phyloP scores from a whole-genome alignment of 2,113 vertebrate genomes.

The Columba janthina region DNA sequence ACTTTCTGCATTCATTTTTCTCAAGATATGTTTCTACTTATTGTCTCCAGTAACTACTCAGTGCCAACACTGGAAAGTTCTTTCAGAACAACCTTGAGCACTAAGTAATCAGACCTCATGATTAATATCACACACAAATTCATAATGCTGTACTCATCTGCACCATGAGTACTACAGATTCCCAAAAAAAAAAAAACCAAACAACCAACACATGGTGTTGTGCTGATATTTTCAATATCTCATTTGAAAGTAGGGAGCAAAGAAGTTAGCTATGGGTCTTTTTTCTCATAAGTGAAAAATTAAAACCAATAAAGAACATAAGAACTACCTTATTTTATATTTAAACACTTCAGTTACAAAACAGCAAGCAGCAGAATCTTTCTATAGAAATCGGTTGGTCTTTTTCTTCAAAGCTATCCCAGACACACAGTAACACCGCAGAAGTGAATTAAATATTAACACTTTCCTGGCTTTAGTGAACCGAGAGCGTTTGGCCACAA shows the following conservation, averaged over 20 bases:
- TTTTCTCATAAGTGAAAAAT: neutral
- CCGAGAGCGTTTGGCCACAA: neutral
- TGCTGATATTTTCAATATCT: neutral
- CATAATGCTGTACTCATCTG: neutral
- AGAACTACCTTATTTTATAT: neutral
- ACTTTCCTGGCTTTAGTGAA: neutral
- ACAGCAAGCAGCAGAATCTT: neutral
- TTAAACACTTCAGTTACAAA: neutral
- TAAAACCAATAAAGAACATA: neutral
- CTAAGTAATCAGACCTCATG: rapidly evolving
- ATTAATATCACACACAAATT: neutral
- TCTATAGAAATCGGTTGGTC: neutral
- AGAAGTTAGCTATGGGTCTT: neutral
- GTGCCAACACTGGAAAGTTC: neutral
- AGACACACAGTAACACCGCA: neutral
- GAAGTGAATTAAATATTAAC: neutral
- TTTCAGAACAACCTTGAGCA: neutral
- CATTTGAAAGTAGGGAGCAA: neutral
- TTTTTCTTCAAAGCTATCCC: neutral
- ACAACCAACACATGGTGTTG: neutral
- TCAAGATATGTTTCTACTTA: neutral
- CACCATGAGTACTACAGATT: neutral
- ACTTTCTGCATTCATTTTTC: neutral
- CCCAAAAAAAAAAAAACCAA: neutral
- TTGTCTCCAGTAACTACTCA: neutral